phyloP scores from a whole-genome alignment of 2,888 invertebrate species.

The Tortrix viridana region DNA sequence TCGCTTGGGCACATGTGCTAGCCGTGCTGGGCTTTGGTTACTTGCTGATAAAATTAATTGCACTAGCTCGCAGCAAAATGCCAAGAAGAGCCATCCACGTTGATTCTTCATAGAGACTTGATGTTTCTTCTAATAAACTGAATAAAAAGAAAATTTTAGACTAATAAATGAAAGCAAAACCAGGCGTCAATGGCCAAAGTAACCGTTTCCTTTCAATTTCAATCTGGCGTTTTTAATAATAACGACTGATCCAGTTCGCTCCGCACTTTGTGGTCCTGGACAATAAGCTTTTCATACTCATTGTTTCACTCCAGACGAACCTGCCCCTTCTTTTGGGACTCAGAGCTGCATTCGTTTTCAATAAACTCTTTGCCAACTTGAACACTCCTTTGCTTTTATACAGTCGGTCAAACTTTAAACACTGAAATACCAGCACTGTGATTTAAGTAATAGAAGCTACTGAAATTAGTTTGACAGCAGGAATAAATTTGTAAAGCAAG shows the following conservation, averaged over 20 bases:
- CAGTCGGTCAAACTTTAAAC: not conserved
- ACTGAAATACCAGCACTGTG: not conserved
- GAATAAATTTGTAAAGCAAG: slow-evolving; percentile 47
- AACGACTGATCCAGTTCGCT: slow-evolving; percentile 50
- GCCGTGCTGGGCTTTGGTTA: too few species aligned
- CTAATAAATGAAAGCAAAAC: slow-evolving; percentile 4
- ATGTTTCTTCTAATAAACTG: too few species aligned
- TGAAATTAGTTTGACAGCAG: slow-evolving; percentile 18
- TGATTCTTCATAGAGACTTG: too few species aligned
- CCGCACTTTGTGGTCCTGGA: slow-evolving; percentile 58
- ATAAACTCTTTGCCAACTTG: slow-evolving; percentile 69
- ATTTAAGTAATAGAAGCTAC: slow-evolving; percentile 1
- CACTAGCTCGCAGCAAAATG: too few species aligned
- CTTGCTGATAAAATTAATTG: too few species aligned
- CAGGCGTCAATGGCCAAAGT: slow-evolving; percentile 24
- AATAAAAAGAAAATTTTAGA: too few species aligned
- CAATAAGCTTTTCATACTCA: slow-evolving; percentile 70
- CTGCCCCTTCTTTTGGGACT: slow-evolving; percentile 68
- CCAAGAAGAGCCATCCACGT: too few species aligned
- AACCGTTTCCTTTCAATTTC: slow-evolving; percentile 46
- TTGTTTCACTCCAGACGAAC: slow-evolving; percentile 71
- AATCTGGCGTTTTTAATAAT: slow-evolving; percentile 52
- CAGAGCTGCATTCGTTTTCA: slow-evolving; percentile 75
- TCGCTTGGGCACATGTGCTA: too few species aligned
- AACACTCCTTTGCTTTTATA: slow-evolving; percentile 42